Evolutionary conservation across 2,797 vertebrate genomes (phyloP).

Genomic region (Capromys pilorides): DNA sequence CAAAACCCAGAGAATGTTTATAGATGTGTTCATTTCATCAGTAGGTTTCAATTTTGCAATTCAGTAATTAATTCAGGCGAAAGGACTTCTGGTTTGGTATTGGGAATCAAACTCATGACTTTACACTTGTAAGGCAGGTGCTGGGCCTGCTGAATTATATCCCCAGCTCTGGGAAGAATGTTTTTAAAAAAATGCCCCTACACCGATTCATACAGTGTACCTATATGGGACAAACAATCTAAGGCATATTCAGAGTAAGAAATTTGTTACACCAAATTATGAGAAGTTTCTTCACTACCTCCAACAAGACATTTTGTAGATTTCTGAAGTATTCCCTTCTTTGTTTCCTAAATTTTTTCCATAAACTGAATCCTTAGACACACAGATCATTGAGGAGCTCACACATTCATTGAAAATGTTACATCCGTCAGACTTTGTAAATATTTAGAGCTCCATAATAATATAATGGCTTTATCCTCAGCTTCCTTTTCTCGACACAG

Average conservation of each 20-base stretch:
- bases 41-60: not conserved
- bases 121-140: too few species aligned
- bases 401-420: constrained; percentile 9
- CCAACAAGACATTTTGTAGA: not conserved
- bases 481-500: constrained; percentile 30
- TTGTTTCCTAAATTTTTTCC: not conserved
- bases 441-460: constrained; percentile 24
- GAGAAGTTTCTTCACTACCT: not conserved
- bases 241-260: not conserved
- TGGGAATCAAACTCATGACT: too few species aligned
- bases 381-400: not conserved
- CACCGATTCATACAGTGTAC: not conserved
- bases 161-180: not conserved
- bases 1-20: not conserved
- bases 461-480: constrained; percentile 48
- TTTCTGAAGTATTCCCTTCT: not conserved
- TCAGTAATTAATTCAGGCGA: not conserved
- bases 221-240: not conserved
- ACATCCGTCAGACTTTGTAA: not conserved
- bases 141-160: too few species aligned
- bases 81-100: not conserved
- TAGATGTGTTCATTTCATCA: not conserved
- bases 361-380: not conserved
- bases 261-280: not conserved
- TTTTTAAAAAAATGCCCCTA: not conserved